Percentiles rank a stretch among this genome's conserved stretches.
Evolutionary conservation across 2,113 vertebrate genomes (phyloP).

Genomic region (Psephotus haematonotus): DNA sequence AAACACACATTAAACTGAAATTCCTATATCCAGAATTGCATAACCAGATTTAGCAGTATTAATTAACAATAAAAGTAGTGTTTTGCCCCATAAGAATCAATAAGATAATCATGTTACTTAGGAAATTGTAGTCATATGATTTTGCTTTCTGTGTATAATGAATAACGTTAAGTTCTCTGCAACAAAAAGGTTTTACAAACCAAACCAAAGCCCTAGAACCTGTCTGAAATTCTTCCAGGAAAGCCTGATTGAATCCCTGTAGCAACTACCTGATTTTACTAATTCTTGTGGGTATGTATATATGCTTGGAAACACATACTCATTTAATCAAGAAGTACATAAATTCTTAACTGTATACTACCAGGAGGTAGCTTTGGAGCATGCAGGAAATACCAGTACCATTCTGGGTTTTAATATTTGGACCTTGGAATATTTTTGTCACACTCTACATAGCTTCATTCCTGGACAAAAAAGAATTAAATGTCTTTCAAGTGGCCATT

Average conservation of each 20-base stretch:
- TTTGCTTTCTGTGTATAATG: slow-evolving; percentile 68
- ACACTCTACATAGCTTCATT: slow-evolving; percentile 58
- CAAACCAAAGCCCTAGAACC: background rate
- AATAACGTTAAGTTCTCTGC: slow-evolving; percentile 30
- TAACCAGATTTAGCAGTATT: slow-evolving; percentile 75
- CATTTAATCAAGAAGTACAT: background rate
- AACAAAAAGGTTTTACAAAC: slow-evolving; percentile 52
- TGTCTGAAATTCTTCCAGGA: slow-evolving; percentile 20
- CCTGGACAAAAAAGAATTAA: slow-evolving; percentile 1
- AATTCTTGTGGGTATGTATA: background rate
- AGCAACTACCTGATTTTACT: background rate
- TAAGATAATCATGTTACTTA: slow-evolving; percentile 70
- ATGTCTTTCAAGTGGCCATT: slow-evolving; percentile 67
- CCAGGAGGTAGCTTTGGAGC: background rate
- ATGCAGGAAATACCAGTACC: slow-evolving; percentile 11
- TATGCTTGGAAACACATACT: background rate
- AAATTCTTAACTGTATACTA: background rate
- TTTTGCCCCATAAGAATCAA: slow-evolving; percentile 68
- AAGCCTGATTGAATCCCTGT: background rate
- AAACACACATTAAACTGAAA: slow-evolving; percentile 60
- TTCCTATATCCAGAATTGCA: slow-evolving; percentile 64
- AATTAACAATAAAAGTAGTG: slow-evolving; percentile 76
- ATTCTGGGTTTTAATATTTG: slow-evolving; percentile 38
- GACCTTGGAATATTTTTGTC: slow-evolving; percentile 62
- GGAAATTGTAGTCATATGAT: slow-evolving; percentile 70